Base-by-base conservation (phyloP, 2,113 vertebrate genomes). In the Echinops telfairi region DNA sequence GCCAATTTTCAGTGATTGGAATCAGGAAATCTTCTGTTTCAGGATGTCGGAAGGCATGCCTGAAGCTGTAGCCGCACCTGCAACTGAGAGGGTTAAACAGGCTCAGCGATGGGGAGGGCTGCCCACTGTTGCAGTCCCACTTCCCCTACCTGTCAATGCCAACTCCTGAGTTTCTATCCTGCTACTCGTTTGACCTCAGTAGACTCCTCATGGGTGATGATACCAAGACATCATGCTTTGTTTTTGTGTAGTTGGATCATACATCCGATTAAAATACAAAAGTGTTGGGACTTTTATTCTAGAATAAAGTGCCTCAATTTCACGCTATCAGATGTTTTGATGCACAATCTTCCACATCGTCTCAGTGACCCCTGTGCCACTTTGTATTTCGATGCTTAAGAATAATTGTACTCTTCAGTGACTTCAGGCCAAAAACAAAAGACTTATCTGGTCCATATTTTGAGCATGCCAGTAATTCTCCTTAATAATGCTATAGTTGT, bases 221-320 rank as follows among this genome's bases (percentile, higher is more conserved):
- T 38, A 47, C 8, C 22, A 71, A 64, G 15, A 64, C 86, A 71
- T 17, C 76, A 40, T 71, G 83, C 38, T 64, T 73, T 87, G n/a
- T 14, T 43, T 68, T 82, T 89, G 12, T 66, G 8, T 91, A n/a
- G 33, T 83, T 87, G 33, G 2, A 64, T 19, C 40, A 27, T 57
- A 73, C 83, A 16, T 62, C 89, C 12, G 82, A 77, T 78, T 82
- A 71, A 94, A 92, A 94, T 53, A 64, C n/a, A 47, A 4, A 68
- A 90, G 20, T 43, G 3, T 71, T 29, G 40, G 62, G 15, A 53
- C 9, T 53, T 14, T 6, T 53, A 53, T 14, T 53, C 9, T 53
- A 53, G 12, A 78, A 27, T 80, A 62, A 36, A 2, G 75, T 64
- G 64, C 68, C 80, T 88, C 27, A 19, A 23, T 31, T 73, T 88